Evolutionary conservation across 2,797 vertebrate species (phyloP), one percentile per base, ranked within the genome.

Genomic region (Holocentrus rufus): DNA sequence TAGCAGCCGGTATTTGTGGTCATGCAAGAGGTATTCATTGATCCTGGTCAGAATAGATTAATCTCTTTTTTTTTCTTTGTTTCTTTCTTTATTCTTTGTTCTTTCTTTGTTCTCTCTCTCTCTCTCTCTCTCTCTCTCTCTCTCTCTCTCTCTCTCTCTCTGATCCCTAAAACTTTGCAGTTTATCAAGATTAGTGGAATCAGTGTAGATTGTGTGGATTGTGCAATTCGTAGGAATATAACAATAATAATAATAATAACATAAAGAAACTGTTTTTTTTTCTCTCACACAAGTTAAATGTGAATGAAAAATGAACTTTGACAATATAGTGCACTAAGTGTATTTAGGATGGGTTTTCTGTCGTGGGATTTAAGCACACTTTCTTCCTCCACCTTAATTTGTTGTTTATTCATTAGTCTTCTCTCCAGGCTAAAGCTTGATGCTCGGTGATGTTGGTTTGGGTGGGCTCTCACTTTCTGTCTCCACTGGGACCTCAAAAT

Each of bases 361-460:
- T 31, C 30, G n/a, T n/a, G n/a, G 79, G 80, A 87, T 79, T 85
- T 78, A 78, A 81, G 81, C 74, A 65, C 68, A 85, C 76, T 56
- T 86, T 85, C 82, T 61, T 71, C 36, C 60, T 49, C 72, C 72
- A 56, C 68, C 81, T 90, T 85, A 75, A 89, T 89, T 65, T 81
- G 61, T 72, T 79, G 67, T 83, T 80, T 89, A 74, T 88, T 79
- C 87, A 84, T 88, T 87, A 77, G 69, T 90, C 84, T 86, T 76
- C 64, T 85, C 73, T 83, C 55, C 36, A 73, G 79, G 82, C 80
- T 79, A 81, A 85, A 66, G 74, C 81, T 80, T 83, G 84, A 74
- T 79, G 90, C 80, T 67, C 20, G 55, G 80, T 77, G 55, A 81
- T 89, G 86, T 92, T 85, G 79, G 80, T 84, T 90, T 86, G 80